phyloP scores from a whole-genome alignment of 2,113 vertebrate species.

The Eidolon helvum region DNA sequence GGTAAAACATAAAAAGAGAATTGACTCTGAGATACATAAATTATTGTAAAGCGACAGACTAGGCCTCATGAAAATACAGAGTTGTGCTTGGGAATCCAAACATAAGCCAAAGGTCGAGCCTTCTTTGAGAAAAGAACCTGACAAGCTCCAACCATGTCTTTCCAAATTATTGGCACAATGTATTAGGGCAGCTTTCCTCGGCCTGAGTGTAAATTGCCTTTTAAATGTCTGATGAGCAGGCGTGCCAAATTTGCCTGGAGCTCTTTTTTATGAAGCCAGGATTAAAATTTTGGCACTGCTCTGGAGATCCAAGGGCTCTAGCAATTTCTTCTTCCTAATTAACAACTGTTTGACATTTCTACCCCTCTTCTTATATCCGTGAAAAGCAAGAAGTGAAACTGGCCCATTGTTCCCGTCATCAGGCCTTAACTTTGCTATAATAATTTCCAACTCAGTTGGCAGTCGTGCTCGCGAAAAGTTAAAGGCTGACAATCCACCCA shows the following conservation, averaged over 20 bases:
- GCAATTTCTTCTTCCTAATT: constrained; percentile 57
- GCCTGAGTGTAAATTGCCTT: constrained; percentile 46
- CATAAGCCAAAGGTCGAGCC: constrained; percentile 39
- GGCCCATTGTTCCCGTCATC: constrained; percentile 21
- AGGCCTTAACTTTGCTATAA: constrained; percentile 43
- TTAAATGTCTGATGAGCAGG: constrained; percentile 63
- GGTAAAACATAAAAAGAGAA: constrained; percentile 59
- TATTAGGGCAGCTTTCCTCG: constrained; percentile 6
- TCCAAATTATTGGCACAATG: constrained; percentile 60
- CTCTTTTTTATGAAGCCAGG: constrained; percentile 59
- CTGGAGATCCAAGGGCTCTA: neutral
- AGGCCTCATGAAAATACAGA: neutral
- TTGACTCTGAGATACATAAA: constrained; percentile 22
- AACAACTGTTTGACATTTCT: constrained; percentile 58
- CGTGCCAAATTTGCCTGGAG: constrained; percentile 62
- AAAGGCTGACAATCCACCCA: neutral
- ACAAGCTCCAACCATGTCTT: constrained; percentile 50
- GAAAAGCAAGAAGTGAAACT: constrained; percentile 14
- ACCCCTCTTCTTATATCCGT: neutral
- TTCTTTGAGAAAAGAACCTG: neutral
- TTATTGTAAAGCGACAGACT: constrained; percentile 1
- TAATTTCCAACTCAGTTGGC: constrained; percentile 50
- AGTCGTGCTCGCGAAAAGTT: neutral
- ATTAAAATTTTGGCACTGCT: constrained; percentile 57
- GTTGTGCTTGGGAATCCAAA: neutral